Percentiles rank a stretch among this genome's conserved stretches.
Conservation (phyloP, 2,888 invertebrate genomes). For the Drosophila conformis region DNA sequence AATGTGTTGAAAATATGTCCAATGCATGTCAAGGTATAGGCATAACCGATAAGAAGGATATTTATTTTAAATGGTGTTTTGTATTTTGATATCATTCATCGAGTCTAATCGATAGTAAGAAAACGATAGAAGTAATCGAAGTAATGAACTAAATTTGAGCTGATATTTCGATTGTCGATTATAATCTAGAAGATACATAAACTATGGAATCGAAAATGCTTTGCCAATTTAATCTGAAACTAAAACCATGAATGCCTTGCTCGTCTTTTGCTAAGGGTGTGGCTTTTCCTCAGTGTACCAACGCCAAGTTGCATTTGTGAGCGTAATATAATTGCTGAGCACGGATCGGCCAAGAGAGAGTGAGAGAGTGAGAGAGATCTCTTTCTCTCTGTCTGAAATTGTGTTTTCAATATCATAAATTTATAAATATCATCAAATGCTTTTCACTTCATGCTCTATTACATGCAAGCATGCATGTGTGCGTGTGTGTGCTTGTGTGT, state of each 20-base stretch:
- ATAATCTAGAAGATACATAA: not conserved
- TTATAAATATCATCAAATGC: conserved; percentile 62
- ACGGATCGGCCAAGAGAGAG: not conserved
- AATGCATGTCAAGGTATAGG: not conserved
- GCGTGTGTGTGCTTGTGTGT: not conserved
- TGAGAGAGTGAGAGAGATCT: not conserved
- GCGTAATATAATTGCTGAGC: not conserved
- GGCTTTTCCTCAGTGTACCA: not conserved
- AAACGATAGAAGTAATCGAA: not conserved
- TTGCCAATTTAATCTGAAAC: not conserved
- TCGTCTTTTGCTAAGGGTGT: not conserved
- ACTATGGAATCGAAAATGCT: not conserved
- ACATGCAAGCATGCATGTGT: not conserved
- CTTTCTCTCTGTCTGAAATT: conserved; percentile 13
- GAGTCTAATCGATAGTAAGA: not conserved
- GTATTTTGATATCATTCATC: not conserved
- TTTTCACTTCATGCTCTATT: conserved; percentile 15
- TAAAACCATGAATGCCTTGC: not conserved
- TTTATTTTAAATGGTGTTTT: not conserved
- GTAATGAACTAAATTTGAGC: not conserved
- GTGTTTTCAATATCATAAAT: conserved; percentile 65
- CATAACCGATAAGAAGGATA: not conserved
- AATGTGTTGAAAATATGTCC: not conserved
- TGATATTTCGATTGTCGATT: too few relatives aligned
- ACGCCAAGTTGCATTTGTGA: not conserved